A percentile compares a stretch with the other conserved stretches of the same genome.
Conservation (phyloP, 2,113 vertebrate genomes). For the Chamaea fasciata region DNA sequence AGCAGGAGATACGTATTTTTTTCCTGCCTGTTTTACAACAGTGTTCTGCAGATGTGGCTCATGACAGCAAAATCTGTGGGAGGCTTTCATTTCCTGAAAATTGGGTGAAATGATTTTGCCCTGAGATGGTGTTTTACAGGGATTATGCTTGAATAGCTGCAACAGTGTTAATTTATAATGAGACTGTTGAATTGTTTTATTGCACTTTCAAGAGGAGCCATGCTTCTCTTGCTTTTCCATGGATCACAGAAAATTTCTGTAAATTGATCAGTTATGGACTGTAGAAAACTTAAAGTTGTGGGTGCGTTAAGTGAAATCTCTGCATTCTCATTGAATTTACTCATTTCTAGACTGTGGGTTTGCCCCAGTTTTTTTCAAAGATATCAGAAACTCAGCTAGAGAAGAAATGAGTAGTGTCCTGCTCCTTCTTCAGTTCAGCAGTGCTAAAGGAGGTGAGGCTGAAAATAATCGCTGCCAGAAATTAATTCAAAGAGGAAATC, state of each 20-base stretch:
- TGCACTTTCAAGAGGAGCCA: neutral
- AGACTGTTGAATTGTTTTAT: neutral
- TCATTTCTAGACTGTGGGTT: neutral
- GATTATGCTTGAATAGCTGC: neutral
- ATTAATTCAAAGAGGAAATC: neutral
- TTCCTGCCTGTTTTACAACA: neutral
- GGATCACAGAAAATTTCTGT: neutral
- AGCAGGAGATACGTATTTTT: rapidly evolving
- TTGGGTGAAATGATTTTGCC: neutral
- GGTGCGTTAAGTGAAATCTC: neutral
- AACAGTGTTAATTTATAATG: neutral
- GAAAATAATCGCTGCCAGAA: neutral
- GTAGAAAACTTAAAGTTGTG: neutral
- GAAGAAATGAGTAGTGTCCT: neutral
- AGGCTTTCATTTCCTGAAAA: slow-evolving; percentile 28
- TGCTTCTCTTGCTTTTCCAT: neutral
- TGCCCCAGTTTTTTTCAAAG: neutral
- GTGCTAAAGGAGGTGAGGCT: neutral
- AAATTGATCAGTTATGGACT: neutral
- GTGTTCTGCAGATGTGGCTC: neutral
- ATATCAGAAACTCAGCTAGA: neutral
- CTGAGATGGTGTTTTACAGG: neutral
- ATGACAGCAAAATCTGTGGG: neutral
- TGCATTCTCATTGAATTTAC: neutral
- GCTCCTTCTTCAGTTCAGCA: neutral